Evolutionary conservation across 2,113 vertebrate genomes (phyloP).

Genomic region (Cebus imitator): DNA sequence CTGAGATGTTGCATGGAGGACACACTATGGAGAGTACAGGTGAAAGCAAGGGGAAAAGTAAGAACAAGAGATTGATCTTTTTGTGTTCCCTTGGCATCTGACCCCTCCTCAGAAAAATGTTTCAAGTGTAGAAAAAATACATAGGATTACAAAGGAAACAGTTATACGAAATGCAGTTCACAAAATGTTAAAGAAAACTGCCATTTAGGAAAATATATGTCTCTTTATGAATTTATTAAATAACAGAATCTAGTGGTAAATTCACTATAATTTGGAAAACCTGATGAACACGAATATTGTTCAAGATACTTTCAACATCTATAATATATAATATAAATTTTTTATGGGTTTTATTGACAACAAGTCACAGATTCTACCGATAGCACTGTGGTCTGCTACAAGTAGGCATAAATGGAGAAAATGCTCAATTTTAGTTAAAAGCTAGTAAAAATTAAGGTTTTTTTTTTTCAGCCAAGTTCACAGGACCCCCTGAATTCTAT

Average conservation of each 20-base stretch:
- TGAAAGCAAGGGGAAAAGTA: background rate
- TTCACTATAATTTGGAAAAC: background rate
- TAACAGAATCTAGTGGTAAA: background rate
- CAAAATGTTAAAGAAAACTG: slow-evolving; percentile 9
- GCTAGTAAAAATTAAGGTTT: background rate
- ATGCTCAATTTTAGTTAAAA: background rate
- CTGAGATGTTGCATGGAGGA: background rate
- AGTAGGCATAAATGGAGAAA: background rate
- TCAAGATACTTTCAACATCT: background rate
- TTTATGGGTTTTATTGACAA: background rate
- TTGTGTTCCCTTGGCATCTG: background rate
- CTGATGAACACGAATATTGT: background rate
- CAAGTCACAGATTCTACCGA: background rate
- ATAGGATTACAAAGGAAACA: background rate
- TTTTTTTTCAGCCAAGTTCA: background rate
- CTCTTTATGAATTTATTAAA: background rate
- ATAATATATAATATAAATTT: background rate
- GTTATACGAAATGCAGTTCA: background rate
- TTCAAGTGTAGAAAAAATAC: background rate
- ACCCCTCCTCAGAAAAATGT: background rate
- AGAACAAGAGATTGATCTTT: background rate
- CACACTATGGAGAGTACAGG: background rate
- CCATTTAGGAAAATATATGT: background rate
- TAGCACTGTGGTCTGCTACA: background rate
- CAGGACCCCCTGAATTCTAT: background rate